Base-by-base conservation (phyloP, 2,797 vertebrate genomes). In the Pyrocephalus nanus region DNA sequence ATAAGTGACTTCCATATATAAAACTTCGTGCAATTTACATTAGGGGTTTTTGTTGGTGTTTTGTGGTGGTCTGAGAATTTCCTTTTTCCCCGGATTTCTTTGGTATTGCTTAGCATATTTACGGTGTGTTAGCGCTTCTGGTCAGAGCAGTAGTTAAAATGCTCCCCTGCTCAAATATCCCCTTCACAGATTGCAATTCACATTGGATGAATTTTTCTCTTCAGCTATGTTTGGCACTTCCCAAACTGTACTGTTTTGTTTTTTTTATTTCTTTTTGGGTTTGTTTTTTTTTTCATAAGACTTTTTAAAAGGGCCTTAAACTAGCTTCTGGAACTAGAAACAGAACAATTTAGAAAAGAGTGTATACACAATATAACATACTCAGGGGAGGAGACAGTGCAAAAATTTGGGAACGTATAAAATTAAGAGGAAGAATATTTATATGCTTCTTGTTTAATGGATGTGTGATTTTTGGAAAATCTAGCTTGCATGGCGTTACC, bases 21-120 rank as follows among this genome's bases (percentile, higher is more conserved):
- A 93, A 92, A 91, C 47, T 38, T 73, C 34, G 29, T 80, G 53
- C 34, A 67, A 32, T 89, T 92, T 94, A 76, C 12, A 4, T 34
- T 88, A 57, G 42, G 5, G 1, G 16, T 86, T 90, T 85, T 85
- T 27, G 30, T 38, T 90, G 51, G 22, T 66, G 55, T 90, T 95
- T 86, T 66, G 40, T 76, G 73, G 69, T 80, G 74, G 36, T 77
- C 93, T 90, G 85, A 88, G 74, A 72, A 86, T 73, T 80, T 92
- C 64, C 70, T 89, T 62, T 85, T 96, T 94, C 50, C 17, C 43
- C 67, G 76, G 38, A 65, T 75, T 95, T 92, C 66, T 71, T 79
- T 47, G 50, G 25, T 67, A 47, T 54, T 89, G 45, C 57, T 89
- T 13, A 48, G 67, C 83, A 47, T 83, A 72, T 86, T 83, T 80